Evolutionary conservation across 2,888 invertebrate genomes (phyloP), one percentile per base, ranked within the genome.

Genomic region (Gibbula magus): DNA sequence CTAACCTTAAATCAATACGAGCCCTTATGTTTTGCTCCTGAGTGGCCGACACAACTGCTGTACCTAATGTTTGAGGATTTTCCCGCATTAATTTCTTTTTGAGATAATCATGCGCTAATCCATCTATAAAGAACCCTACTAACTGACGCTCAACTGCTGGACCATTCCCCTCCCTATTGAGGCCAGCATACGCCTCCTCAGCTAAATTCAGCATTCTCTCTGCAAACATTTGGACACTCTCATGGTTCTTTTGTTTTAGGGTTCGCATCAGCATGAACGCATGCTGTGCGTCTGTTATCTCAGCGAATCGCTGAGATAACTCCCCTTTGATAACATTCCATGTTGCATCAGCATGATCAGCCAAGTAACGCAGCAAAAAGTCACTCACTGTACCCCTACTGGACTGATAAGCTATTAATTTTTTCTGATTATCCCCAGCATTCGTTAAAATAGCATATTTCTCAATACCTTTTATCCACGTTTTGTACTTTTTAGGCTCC

Each of bases 91-190:
- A 20, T 52, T 53, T 78, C 18, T 51, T 20, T 70, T 78, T 78
- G 1, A 70, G 29, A 20, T 70, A 52, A 25, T 66, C 39, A 66
- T 67, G 22, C 10, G 18, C 29, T 25, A 77, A 51, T 22, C 66
- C 77, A 51, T 35, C 25, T 25, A 61, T 39, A 22, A 78, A 78
- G 29, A 51, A 77, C 18, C 77, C 77, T 61, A 77, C 20, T 18
- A 66, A 29, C 29, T 77, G 77, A 13, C n/a, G 20, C 51, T 77
- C 32, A 20, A 54, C 66, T 61, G 77, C 67, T 10, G 39, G 22
- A 16, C 16, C 20, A 20, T 45, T 25, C 18, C 56, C 20, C 0
- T 56, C 13, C 18, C 4, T 0, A 52, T 20, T 10, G n/a, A 29
- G 53, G 52, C 51, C 7, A 51, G 29, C 8, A 8, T n/a, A n/a